Evolutionary conservation across 2,888 invertebrate species (phyloP), one percentile per base, ranked within the genome.

Genomic region (Nezara viridula): DNA sequence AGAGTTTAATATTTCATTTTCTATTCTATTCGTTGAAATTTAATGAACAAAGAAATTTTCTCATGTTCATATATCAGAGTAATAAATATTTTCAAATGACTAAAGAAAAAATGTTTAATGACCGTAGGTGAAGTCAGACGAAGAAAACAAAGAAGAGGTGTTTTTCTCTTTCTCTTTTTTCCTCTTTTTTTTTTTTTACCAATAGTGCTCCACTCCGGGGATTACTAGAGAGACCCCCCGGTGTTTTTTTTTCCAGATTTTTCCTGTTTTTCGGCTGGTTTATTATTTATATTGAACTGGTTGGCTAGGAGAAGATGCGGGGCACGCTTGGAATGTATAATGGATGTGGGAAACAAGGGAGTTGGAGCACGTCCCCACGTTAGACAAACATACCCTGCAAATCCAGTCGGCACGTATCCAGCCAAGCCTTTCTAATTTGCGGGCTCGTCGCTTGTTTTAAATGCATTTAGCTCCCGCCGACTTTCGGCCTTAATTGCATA

Each of bases 211-310:
- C 24, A 44, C 66, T 66, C 66, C 4, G 24, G 40, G 81, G 81
- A 81, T 81, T 81, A 81, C 81, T 44, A 81, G 44, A 44, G 81
- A 81, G 6, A 40, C 40, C n/a, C 24, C 14, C 24, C 14, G 5
- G 2, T 21, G 7, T 40, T 44, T 81, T 81, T 81, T 81, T 44
- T 10, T n/a, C 40, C 24, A 44, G 40, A 81, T 81, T 81, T 81
- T 44, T 44, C 24, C 81, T 44, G 88, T 89, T 89, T 90, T 86
- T 86, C 9, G 52, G 52, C 32, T 52, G 86, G 52, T 86, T 86
- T 89, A 90, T 90, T 90, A 90, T 90, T 90, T 90, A 89, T 89
- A 89, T 89, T 89, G 90, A 90, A 89, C 85, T 37, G 81, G 44
- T n/a, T 32, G 55, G 37, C 47, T 87, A 88, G 85, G 77, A 85